Evolutionary conservation across 2,113 vertebrate species (phyloP), one percentile per base, ranked within the genome.

Genomic region (Haliaeetus leucogaster): DNA sequence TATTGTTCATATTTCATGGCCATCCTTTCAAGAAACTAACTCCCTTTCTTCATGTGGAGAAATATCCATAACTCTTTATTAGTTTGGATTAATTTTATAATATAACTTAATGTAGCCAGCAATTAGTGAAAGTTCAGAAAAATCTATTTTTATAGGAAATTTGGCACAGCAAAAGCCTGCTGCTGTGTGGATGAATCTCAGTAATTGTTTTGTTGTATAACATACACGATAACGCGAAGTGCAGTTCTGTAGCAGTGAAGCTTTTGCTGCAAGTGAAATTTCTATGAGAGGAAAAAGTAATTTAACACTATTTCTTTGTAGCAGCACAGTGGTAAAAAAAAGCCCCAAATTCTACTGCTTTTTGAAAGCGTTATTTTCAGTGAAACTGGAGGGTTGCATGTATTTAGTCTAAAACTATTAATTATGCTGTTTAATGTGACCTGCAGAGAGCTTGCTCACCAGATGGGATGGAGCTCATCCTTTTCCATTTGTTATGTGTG

Each of bases 371-470:
- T 48, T 81, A 21, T 76, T 90, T 90, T 72, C 16, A 11, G 61
- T 61, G 74, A 73, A 94, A 36, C 32, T 29, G 71, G 58, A 90
- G 52, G 43, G 36, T 56, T 82, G 84, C 74, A n/a, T 43, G 11
- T n/a, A 59, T 83, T 94, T 87, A 81, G 59, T 74, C 55, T 80
- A 65, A 90, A 96, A 94, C 94, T 95, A 95, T 97, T 96, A 95
- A 95, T 97, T 97, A 94, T 94, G 92, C 89, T 93, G 87, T 92
- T 86, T 96, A 95, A 97, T 82, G 67, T 86, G 93, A 97, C 96
- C 96, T 95, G 90, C 94, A 63, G 96, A 96, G 96, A 97, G 90
- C 65, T 78, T 82, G 52, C 90, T 97, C 94, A 55, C 83, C 92
- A 96, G 95, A 86, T 87, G 84, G 94, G 92, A 71, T 78, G 94